Conservation (phyloP, 2,888 invertebrate species). For the Xestobium rufovillosum region DNA sequence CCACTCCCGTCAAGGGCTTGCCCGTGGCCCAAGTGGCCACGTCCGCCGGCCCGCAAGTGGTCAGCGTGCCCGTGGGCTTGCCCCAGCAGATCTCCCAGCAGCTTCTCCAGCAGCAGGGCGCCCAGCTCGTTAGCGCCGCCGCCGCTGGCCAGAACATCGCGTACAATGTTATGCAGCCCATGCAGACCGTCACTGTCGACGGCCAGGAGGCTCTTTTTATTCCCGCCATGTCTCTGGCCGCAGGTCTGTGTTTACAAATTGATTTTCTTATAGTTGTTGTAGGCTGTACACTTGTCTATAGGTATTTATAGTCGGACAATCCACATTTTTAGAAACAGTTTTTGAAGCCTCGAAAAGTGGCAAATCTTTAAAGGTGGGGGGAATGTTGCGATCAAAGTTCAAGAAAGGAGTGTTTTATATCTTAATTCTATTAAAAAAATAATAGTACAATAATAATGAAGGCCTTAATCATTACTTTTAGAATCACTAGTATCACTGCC, state of each 20-base stretch:
- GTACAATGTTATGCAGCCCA: constrained; percentile 64
- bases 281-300: too few species aligned
- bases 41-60: constrained; percentile 41
- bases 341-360: too few species aligned
- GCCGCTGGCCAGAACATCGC: constrained; percentile 41
- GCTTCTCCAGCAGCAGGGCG: constrained; percentile 50
- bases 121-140: constrained; percentile 44
- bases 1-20: constrained; percentile 35
- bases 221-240: constrained; percentile 64
- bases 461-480: too few species aligned
- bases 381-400: too few species aligned
- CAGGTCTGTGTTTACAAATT: constrained; percentile 3
- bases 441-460: too few species aligned
- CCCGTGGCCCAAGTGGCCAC: constrained; percentile 27
- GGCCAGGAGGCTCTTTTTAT: constrained; percentile 90
- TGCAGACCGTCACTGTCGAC: constrained; percentile 88
- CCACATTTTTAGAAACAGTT: too few species aligned
- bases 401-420: too few species aligned
- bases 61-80: constrained; percentile 47
- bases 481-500: too few species aligned
- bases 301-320: too few species aligned
- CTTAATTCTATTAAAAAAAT: too few species aligned
- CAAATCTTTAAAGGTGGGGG: too few species aligned
- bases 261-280: too few species aligned
- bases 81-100: constrained; percentile 53